Conservation (phyloP, 2,888 invertebrate species). For the Esperia sulphurella region DNA sequence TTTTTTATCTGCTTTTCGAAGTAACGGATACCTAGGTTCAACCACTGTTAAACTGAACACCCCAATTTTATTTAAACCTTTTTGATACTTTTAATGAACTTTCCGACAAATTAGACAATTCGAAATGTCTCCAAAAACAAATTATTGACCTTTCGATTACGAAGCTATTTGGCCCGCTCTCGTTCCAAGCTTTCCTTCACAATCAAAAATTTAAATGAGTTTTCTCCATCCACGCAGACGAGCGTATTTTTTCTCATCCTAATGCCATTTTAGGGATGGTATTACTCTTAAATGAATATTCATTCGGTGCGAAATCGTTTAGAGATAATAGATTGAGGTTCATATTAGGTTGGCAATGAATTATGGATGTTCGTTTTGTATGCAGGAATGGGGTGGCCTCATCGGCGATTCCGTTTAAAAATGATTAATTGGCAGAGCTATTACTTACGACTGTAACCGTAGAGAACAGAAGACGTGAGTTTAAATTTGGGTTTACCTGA, state of each 20-base stretch:
- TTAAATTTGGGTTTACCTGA: conserved; percentile 24
- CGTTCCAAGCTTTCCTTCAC: conserved; percentile 49
- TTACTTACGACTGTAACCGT: conserved; percentile 21
- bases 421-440: conserved; percentile 39
- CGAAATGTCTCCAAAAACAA: conserved; percentile 36
- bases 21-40: too few species aligned
- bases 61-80: background rate
- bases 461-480: conserved; percentile 6
- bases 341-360: conserved; percentile 65
- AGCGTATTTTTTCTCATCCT: conserved; percentile 58
- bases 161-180: conserved; percentile 40
- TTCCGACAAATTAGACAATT: conserved; percentile 25
- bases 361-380: conserved; percentile 59
- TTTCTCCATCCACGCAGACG: conserved; percentile 50
- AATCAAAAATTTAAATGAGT: conserved; percentile 76
- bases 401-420: conserved; percentile 29
- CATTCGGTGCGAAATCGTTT: conserved; percentile 74
- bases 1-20: too few species aligned
- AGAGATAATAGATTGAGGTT: conserved; percentile 74
- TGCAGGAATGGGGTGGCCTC: conserved; percentile 44
- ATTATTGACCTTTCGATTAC: conserved; percentile 55
- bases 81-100: conserved; percentile 6
- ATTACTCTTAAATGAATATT: conserved; percentile 76
- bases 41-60: background rate
- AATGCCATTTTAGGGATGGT: conserved; percentile 69